phyloP scores from a whole-genome alignment of 2,113 vertebrate species.

The Phalacrocorax brasilianus region DNA sequence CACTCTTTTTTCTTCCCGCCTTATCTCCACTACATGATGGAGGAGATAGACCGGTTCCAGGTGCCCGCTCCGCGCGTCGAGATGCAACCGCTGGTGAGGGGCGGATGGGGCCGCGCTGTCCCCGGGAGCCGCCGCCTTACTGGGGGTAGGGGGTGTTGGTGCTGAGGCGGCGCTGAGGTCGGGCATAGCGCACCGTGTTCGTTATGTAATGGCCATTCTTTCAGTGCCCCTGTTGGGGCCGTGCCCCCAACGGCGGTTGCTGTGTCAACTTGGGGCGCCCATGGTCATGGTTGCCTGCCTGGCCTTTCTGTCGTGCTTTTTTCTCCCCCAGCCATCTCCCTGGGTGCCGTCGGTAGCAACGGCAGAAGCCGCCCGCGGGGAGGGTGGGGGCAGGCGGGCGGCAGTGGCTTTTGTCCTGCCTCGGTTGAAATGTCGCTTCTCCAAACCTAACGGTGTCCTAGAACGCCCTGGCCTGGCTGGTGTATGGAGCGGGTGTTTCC shows the following conservation, averaged over 20 bases:
- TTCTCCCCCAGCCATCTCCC: background rate
- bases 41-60: constrained; percentile 93
- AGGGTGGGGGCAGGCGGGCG: background rate
- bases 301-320: background rate
- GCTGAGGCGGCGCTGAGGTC: background rate
- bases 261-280: background rate
- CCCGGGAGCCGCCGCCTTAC: background rate
- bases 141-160: background rate
- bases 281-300: background rate
- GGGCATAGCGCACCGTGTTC: background rate
- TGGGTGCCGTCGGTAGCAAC: background rate
- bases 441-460: background rate
- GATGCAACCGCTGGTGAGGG: constrained; percentile 89
- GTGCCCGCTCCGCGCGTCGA: constrained; percentile 88
- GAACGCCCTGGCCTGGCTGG: background rate
- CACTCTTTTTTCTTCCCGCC: constrained; percentile 13
- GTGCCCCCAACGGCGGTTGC: background rate
- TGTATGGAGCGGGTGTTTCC: background rate
- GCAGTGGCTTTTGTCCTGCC: background rate
- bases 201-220: background rate
- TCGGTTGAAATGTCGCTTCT: background rate
- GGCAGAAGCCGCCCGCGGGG: background rate
- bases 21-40: constrained; percentile 81
- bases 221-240: constrained; percentile 6
- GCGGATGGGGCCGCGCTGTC: background rate